These are phyloP conservation scores for Toxotes chatareus DNA, from an alignment of 2,113 vertebrate genomes.

Conservation along the genomic window DNA sequence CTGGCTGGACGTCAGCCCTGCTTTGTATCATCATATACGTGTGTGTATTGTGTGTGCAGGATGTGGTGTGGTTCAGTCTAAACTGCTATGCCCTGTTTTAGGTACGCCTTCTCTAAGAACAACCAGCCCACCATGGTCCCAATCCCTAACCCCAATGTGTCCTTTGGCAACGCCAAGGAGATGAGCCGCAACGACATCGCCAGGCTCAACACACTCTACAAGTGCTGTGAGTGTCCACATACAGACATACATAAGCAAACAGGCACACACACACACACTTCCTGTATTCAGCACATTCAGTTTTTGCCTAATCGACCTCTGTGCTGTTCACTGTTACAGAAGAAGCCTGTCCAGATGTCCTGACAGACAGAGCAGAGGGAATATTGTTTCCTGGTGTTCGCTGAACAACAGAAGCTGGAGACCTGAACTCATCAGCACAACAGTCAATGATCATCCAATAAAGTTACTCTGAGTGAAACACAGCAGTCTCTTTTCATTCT, in stretches of 20 bases:
- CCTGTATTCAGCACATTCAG: background rate
- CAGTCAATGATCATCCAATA: background rate
- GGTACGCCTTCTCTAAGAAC: conserved; percentile 74
- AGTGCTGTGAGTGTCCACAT: conserved; percentile 64
- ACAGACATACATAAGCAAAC: background rate
- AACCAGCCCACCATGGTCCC: conserved; percentile 71
- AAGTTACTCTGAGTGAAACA: background rate
- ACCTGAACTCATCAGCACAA: background rate
- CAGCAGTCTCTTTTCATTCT: background rate
- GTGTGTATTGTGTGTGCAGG: background rate
- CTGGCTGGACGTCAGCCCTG: background rate
- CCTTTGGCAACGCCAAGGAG: conserved; percentile 65
- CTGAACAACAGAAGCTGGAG: conserved; percentile 4
- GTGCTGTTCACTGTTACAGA: conserved; percentile 29
- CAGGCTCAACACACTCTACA: conserved; percentile 74
- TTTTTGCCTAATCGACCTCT: background rate
- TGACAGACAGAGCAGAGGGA: background rate
- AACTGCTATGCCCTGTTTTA: conserved; percentile 17
- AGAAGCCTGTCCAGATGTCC: background rate
- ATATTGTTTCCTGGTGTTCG: background rate
- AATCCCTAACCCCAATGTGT: conserved; percentile 59
- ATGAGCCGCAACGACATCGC: conserved; percentile 70
- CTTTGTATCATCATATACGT: background rate
- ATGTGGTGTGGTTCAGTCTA: background rate
- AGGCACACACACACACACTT: background rate